Base-by-base conservation (phyloP, 2,113 vertebrate genomes). In the Xenus cinereus region DNA sequence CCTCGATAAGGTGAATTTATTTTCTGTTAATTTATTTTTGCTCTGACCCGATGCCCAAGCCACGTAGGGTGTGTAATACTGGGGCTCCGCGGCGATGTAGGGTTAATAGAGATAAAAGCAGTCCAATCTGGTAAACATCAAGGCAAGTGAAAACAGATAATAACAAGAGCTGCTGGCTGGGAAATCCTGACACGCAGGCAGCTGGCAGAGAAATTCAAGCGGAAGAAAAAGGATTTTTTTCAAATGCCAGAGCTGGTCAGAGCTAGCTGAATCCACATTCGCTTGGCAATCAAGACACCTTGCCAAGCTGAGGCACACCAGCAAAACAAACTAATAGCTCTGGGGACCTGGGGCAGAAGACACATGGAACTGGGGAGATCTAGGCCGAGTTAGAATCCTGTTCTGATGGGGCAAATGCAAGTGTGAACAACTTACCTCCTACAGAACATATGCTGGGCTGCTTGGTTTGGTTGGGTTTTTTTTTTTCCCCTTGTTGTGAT, bases 161-260 rank as follows among this genome's bases (percentile, higher is more conserved):
- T 82, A 81, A 89, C 68, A 82, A 64, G 94, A 95, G 79, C 88
- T 90, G 82, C 66, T 94, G 86, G 76, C 87, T 83, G 83, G 87
- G 95, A 97, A 97, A 95, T 90, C 79, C 90, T 96, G 88, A 92
- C 76, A 92, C 1, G 14, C 81, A 93, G 82, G 79, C 94, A 95
- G 92, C 94, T 97, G 96, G 94, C 96, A 95, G 60, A 81, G 57
- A 96, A 93, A 83, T 75, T 94, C 66, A 92, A 88, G 88, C 74
- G 27, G 93, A 95, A 95, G 93, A 92, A 94, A 91, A 94, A 82
- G 63, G 35, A 77, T 93, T 93, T 97, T 84, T 97, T 96, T 95
- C 80, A 91, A 71, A 88, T 91, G 89, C 89, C 91, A 82, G 88
- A 88, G 87, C 89, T 93, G 93, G 95, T 94, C 89, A 86, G 91